These are phyloP conservation scores for Motacilla alba DNA, from an alignment of 2,113 vertebrate genomes.

Conservation along the genomic window DNA sequence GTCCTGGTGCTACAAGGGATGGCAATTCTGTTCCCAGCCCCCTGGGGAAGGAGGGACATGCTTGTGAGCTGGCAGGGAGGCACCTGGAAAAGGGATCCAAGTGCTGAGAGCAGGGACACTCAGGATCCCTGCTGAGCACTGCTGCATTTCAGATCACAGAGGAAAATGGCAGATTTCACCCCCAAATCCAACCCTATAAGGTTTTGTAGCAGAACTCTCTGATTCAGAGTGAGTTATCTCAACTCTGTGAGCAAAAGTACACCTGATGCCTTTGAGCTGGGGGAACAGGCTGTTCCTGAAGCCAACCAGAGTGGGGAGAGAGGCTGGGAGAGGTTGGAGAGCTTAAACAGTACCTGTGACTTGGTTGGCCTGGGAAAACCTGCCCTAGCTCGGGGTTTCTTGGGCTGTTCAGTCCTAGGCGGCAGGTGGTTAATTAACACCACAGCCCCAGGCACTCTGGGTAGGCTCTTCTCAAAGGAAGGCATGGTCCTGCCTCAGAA, in stretches of 20 bases:
- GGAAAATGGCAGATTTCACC: not conserved
- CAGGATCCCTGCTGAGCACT: rapidly evolving
- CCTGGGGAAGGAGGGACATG: not conserved
- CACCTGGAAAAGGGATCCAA: not conserved
- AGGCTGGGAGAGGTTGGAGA: not conserved
- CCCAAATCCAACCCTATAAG: rapidly evolving
- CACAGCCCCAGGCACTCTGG: not conserved
- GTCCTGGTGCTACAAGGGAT: not conserved
- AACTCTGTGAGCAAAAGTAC: not conserved
- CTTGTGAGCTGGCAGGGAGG: not conserved
- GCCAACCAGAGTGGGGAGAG: not conserved
- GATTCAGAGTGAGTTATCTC: not conserved
- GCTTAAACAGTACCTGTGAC: not conserved
- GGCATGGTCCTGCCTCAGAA: not conserved
- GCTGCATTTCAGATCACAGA: not conserved
- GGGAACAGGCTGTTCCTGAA: not conserved
- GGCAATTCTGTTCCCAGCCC: not conserved
- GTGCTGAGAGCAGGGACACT: rapidly evolving
- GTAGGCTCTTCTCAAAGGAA: not conserved
- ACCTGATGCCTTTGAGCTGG: rapidly evolving
- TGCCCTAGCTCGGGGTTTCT: not conserved
- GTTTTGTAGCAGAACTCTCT: not conserved
- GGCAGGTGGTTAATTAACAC: not conserved
- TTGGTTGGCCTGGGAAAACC: not conserved
- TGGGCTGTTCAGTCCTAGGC: not conserved